Evolutionary conservation across 53 echinoderm and acorn worm genomes (phyloP).

Genomic region (Temnopleurus reevesii): DNA sequence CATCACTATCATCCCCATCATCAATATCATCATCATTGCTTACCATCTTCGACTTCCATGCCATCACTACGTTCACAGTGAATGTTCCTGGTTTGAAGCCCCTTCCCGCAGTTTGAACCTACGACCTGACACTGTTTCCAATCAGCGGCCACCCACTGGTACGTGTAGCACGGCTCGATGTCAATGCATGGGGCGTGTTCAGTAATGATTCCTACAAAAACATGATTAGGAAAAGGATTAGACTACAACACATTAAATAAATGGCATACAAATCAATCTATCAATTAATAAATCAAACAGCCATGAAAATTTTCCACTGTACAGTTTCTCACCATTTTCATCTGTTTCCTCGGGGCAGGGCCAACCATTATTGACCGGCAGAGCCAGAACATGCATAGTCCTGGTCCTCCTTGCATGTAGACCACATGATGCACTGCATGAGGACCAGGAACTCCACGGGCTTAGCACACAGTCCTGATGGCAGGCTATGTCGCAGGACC

Average conservation of each 20-base stretch:
- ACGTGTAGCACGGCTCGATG: conserved; percentile 81
- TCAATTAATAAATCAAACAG: too few species aligned
- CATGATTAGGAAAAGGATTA: not conserved
- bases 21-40: too few species aligned
- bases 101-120: conserved; percentile 77
- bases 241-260: not conserved
- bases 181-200: conserved; percentile 55
- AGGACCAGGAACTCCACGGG: conserved; percentile 80
- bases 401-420: conserved; percentile 60
- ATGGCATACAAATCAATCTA: too few species aligned
- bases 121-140: conserved; percentile 84
- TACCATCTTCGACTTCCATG: conserved; percentile 76
- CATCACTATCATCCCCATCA: too few species aligned
- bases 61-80: conserved; percentile 80
- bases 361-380: conserved; percentile 69
- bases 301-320: not conserved
- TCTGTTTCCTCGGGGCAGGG: conserved; percentile 74
- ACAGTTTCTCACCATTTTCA: conserved; percentile 61
- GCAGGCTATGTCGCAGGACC: conserved; percentile 76
- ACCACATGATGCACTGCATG: conserved; percentile 88
- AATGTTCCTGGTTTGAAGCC: conserved; percentile 82
- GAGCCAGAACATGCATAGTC: conserved; percentile 66
- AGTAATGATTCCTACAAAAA: conserved; percentile 67
- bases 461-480: conserved; percentile 89
- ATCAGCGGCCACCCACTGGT: conserved; percentile 68